phyloP scores from a whole-genome alignment of 2,888 invertebrate genomes.

The Dolichomitus sp. region DNA sequence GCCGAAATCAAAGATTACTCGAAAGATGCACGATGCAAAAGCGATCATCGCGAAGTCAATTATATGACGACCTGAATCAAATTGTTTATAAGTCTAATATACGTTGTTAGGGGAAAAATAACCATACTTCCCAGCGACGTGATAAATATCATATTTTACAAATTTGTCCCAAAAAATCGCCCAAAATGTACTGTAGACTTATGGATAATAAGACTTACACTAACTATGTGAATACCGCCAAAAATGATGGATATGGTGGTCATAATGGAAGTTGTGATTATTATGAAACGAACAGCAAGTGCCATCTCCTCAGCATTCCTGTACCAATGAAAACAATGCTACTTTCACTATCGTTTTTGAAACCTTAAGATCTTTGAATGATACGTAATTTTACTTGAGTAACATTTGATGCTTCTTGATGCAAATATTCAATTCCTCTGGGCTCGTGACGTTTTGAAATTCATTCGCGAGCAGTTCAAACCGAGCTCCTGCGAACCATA shows the following conservation, averaged over 20 bases:
- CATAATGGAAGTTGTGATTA: constrained; percentile 52
- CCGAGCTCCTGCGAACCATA: constrained; percentile 74
- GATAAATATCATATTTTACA: no score
- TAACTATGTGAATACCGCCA: constrained; percentile 62
- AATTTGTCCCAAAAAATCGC: no score
- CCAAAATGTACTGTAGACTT: no score
- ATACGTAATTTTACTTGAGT: constrained; percentile 54
- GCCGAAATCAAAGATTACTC: no score
- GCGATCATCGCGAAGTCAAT: no score
- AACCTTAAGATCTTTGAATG: background rate
- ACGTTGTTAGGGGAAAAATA: no score
- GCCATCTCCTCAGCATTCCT: constrained; percentile 61
- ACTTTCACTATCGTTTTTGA: background rate
- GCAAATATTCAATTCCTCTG: constrained; percentile 62
- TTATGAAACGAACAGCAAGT: constrained; percentile 56
- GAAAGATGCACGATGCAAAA: no score
- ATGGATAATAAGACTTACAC: constrained; percentile 51
- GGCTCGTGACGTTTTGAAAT: constrained; percentile 58
- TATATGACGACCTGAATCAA: no score
- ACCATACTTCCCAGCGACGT: no score
- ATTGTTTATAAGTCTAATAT: no score
- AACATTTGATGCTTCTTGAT: constrained; percentile 72
- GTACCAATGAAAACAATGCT: background rate
- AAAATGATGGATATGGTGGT: constrained; percentile 55
- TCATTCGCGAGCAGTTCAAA: constrained; percentile 62